phyloP scores from a whole-genome alignment of 2,888 invertebrate species.

The Saturnia japonica region DNA sequence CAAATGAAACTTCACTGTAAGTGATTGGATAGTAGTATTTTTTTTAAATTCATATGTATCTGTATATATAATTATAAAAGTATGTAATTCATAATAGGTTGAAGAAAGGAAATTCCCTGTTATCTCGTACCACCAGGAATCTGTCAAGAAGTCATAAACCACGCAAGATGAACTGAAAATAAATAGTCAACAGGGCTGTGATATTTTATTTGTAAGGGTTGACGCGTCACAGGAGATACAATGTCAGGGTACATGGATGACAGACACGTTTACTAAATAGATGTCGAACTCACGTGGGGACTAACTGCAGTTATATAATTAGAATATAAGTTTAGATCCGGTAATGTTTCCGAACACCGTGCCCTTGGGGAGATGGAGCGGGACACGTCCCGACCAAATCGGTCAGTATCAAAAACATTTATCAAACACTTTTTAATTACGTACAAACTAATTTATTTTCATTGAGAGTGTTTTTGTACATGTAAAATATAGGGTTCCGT shows the following conservation, averaged over 20 bases:
- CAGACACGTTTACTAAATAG: not conserved
- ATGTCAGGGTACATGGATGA: not conserved
- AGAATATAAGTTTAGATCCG: not conserved
- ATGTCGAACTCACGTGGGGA: not conserved
- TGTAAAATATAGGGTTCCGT: too few relatives aligned
- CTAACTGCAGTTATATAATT: conserved; percentile 6
- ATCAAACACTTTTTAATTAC: not conserved
- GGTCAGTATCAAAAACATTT: not conserved
- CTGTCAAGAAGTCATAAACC: not conserved
- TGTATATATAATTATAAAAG: too few relatives aligned
- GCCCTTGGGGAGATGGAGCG: too few relatives aligned
- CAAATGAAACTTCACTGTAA: too few relatives aligned
- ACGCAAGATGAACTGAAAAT: not conserved
- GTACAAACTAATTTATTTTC: not conserved
- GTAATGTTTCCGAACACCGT: not conserved
- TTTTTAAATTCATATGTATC: too few relatives aligned
- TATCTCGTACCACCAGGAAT: not conserved
- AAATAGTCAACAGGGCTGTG: not conserved
- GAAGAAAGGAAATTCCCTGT: too few relatives aligned
- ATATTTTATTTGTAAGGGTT: not conserved
- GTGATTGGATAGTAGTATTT: too few relatives aligned
- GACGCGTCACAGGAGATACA: not conserved
- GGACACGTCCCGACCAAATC: not conserved
- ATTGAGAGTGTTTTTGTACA: not conserved
- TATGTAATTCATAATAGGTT: too few relatives aligned